Base-by-base conservation (phyloP, 30 jellyfish, hydroid and myxozoan species). In the Cassiopea andromeda region DNA sequence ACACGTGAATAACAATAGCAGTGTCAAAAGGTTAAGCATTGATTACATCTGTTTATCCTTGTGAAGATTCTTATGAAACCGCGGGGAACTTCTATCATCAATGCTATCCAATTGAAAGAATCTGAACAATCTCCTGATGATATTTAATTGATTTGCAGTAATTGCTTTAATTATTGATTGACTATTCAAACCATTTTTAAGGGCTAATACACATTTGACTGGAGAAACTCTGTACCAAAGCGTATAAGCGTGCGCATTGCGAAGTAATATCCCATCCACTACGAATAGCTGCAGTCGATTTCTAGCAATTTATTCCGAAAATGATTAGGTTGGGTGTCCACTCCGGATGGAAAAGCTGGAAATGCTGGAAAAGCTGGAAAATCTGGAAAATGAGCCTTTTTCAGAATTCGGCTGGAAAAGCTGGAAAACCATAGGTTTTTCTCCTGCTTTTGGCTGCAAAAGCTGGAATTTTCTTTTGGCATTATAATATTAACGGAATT, bases 21-120 rank as follows among this genome's bases (percentile, higher is more conserved):
- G 15, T n/a, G 79, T 70, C 79, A 70, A 70, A 16, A 70, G 79
- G 79, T 70, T 70, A 70, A 70, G 49, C 79, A 70, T 70, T 70
- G 79, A 70, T 70, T 27, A 70, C 79, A 70, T 70, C 79, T 70
- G 79, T 70, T 70, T 70, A 70, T 70, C 79, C 79, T 50, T 19
- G 79, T 15, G 79, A 70, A 70, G 38, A 2, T 70, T 70, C 79
- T 70, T 43, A 70, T 50, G 38, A 70, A 70, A 70, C 79, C 79
- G 79, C 79, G 79, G 79, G 79, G 7, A 38, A 12, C 79, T 70
- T 70, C 27, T 9, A 43, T 19, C 7, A 70, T 27, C 27, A 70
- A n/a, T 70, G 79, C 79, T 70, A 43, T 70, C 79, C 79, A 6
- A 1, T 70, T 70, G n/a, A 70, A 70, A 70, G 79, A 70, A 70